Evolutionary conservation across 2,888 invertebrate genomes (phyloP), one percentile per base, ranked within the genome.

Genomic region (Gnatocerus cornutus): DNA sequence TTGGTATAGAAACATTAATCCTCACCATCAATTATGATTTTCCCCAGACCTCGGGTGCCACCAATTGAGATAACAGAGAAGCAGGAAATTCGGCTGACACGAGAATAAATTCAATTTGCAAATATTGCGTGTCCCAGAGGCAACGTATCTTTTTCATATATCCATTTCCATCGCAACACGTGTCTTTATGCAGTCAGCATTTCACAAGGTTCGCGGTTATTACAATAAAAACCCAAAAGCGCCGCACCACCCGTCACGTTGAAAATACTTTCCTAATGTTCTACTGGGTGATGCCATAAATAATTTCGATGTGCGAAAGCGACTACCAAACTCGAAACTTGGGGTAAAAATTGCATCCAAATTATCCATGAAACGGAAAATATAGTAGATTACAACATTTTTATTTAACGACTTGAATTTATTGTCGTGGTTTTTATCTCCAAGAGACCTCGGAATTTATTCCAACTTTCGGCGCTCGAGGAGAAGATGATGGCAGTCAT

Each of bases 131-230:
- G 74, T 77, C 79, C 76, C 79, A 72, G 69, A 73, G 76, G 77
- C 74, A 73, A 79, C 78, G 79, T 80, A 80, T 80, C 79, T 78
- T 79, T 79, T 76, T 78, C 80, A 76, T 78, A 77, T 76, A 77
- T 77, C 76, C 74, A 77, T 80, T 79, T 77, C 78, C 75, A 76
- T 78, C 69, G 79, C 78, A 78, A 79, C 81, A 81, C 80, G 81
- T 81, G 80, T 79, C 77, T 74, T 77, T 77, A 76, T 78, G 78
- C 78, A 78, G 78, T 80, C 79, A 77, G 78, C 78, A 76, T 80
- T 80, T 81, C 78, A 77, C 80, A 76, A 76, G 77, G 79, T 77
- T 77, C 77, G 75, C 79, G 79, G 79, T 82, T 82, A 81, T 81
- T 80, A 79, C 80, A 81, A 82, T 81, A 81, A 81, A 82, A 81